Base-by-base conservation (phyloP, 1,140 invertebrate genomes). In the Pteromalus puparum region DNA sequence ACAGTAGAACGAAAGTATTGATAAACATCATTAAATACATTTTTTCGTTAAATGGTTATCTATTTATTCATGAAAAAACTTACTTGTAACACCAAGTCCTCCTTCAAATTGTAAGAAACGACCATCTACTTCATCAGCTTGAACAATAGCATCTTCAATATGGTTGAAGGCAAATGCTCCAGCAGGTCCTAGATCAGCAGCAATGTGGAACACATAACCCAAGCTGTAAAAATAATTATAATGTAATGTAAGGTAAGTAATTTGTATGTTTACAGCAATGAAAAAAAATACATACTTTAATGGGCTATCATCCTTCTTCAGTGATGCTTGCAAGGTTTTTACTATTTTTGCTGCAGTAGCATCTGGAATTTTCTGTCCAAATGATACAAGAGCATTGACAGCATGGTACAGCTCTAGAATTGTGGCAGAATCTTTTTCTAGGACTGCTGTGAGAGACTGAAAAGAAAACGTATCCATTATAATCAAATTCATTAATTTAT, bases 81-180 rank as follows among this genome's bases (percentile, higher is more conserved):
- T 87, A 94, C 94, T 94, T 65, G 94, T 95, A 2, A 92, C 85
- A n/a, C 91, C 91, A 86, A 97, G 93, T 10, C 98, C 98, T 65
- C 98, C 98, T 93, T 99, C 98, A 93, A 98, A 99, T 93, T 99
- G 97, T 65, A 98, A 93, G 86, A 96, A 96, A 89, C 95, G 95
- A 13, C 96, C 96, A 93, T 99, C 97, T 30, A 98, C 96, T 95
- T 99, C 98, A 94, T 99, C 98, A 48, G 98, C 98, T 91, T 99
- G 98, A 18, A 97, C 96, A 87, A 99, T 94, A 68, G 97, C 96
- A 93, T 99, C 98, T 93, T 98, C 97, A 74, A 99, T 96, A 74
- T 96, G 95, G 82, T 97, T 95, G 82, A 95, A 95, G 53, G 96
- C 96, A 93, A 97, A 96, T 88, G 95, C 95, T 65, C 96, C 94